Evolutionary conservation across 53 echinoderm and acorn worm genomes (phyloP).

Genomic region (Temnopleurus reevesii): DNA sequence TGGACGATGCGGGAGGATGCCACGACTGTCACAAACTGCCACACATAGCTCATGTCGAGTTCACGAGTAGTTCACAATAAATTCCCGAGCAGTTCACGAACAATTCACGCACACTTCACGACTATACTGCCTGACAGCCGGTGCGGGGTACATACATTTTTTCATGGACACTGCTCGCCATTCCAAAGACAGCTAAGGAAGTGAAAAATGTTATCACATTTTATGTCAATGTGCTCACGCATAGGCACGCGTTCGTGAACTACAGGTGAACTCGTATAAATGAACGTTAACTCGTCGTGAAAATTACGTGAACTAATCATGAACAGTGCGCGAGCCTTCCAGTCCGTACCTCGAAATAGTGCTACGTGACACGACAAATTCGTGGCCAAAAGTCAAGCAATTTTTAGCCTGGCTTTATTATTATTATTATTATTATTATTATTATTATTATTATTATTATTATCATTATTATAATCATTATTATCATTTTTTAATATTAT

Average conservation of each 20-base stretch:
- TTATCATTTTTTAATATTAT: no score
- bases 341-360: no score
- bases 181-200: constrained; percentile 66
- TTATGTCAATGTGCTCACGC: constrained; percentile 24
- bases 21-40: constrained; percentile 14
- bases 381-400: no score
- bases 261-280: no score
- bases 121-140: constrained; percentile 14
- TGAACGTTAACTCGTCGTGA: no score
- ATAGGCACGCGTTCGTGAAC: not conserved
- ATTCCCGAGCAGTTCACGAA: constrained; percentile 2
- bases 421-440: no score
- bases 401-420: no score
- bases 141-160: constrained; percentile 55
- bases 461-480: no score
- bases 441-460: no score
- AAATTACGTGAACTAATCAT: no score
- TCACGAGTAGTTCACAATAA: constrained; percentile 28
- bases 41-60: constrained; percentile 8
- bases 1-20: constrained; percentile 24
- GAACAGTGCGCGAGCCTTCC: no score
- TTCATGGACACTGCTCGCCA: constrained; percentile 61
- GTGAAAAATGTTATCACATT: constrained; percentile 47
- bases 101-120: constrained; percentile 24
- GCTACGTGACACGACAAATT: no score